Percentiles rank a stretch among this genome's conserved stretches.
Evolutionary conservation across 2,113 vertebrate genomes (phyloP).

Genomic region (Halcyon senegalensis): DNA sequence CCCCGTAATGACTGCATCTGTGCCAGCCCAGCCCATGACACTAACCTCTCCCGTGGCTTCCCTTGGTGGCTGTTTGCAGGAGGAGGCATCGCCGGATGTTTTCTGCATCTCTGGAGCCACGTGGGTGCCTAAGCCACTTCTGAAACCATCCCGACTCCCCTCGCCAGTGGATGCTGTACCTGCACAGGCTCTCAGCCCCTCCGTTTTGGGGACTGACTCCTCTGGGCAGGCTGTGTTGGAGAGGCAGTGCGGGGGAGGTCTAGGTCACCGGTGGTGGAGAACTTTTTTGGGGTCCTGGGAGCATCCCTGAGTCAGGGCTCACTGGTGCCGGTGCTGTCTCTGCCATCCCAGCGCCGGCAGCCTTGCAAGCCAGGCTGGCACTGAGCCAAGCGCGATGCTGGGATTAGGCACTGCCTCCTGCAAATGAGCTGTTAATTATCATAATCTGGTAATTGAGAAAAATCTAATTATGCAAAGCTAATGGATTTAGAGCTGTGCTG

Average conservation of each 20-base stretch:
- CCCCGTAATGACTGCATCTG: background rate
- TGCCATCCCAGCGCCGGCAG: background rate
- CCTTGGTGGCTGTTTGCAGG: background rate
- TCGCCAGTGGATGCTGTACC: background rate
- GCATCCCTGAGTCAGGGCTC: background rate
- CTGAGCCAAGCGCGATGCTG: background rate
- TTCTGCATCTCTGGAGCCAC: background rate
- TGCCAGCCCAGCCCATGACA: background rate
- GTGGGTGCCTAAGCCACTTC: background rate
- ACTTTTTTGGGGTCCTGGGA: background rate
- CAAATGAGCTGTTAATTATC: conserved; percentile 86
- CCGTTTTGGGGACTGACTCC: accelerated
- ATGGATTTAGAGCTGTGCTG: conserved; percentile 76
- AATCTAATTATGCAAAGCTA: conserved; percentile 86
- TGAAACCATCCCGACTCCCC: background rate
- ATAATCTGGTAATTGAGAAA: conserved; percentile 88
- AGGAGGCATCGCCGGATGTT: background rate
- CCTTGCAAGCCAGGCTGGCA: background rate
- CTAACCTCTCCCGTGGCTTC: background rate
- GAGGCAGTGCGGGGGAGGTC: background rate
- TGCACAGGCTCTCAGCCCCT: background rate
- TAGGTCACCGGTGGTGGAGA: background rate
- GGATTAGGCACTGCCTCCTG: conserved; percentile 73
- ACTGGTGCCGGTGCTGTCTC: background rate
- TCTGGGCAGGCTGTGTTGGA: background rate